Percentiles rank a stretch among this genome's conserved stretches.
phyloP scores from a whole-genome alignment of 2,797 vertebrate species.

The Chromis chromis region DNA sequence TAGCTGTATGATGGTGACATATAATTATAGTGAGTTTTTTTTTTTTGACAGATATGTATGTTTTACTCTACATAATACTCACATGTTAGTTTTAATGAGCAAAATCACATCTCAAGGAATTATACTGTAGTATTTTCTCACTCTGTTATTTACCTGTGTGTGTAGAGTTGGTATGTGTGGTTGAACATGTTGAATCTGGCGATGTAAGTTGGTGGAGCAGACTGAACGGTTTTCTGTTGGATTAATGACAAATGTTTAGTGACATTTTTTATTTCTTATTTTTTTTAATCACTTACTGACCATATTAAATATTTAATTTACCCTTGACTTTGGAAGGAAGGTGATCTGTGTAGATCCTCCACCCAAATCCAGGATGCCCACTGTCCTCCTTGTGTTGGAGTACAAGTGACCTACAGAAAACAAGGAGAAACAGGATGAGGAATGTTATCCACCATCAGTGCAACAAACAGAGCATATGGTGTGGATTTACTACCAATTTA shows the following conservation, averaged over 20 bases:
- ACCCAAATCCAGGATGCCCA: constrained; percentile 97
- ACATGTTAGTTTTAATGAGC: neutral
- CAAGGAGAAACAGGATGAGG: constrained; percentile 15
- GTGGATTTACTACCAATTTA: constrained; percentile 1
- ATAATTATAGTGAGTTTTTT: constrained; percentile 17
- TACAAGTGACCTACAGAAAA: constrained; percentile 90
- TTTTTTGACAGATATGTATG: constrained; percentile 3
- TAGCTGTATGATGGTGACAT: constrained; percentile 86
- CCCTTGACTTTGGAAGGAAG: constrained; percentile 94
- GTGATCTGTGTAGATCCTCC: constrained; percentile 99
- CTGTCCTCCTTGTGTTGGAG: constrained; percentile 88
- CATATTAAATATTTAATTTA: constrained; percentile 66
- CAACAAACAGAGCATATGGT: constrained; percentile 9
- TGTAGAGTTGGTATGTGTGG: constrained; percentile 93
- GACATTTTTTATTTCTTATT: too few species aligned
- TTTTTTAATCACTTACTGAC: neutral
- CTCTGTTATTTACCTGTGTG: constrained; percentile 90
- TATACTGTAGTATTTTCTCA: neutral
- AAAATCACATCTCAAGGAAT: neutral
- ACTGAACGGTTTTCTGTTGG: constrained; percentile 91
- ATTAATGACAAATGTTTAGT: constrained; percentile 53
- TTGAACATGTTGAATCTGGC: constrained; percentile 95
- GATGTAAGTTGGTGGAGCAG: constrained; percentile 89
- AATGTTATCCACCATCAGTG: neutral
- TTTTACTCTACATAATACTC: constrained; percentile 13